Percentiles rank a stretch among this genome's conserved stretches.
Evolutionary conservation across 2,888 invertebrate species (phyloP).

Genomic region (Zygaena filipendulae): DNA sequence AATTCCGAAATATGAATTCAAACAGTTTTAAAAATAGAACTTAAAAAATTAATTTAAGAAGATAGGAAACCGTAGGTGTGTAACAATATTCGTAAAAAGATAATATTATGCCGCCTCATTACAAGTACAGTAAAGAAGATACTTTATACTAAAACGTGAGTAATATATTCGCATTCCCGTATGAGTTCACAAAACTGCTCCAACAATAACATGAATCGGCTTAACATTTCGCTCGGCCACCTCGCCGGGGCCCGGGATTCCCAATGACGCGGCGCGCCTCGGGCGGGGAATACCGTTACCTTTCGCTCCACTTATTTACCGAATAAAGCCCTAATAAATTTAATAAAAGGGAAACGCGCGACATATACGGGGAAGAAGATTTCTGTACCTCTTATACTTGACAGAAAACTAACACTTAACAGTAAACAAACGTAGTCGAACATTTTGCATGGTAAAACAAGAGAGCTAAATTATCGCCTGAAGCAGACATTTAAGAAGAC

Average conservation of each 20-base stretch:
- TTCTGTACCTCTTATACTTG: slow-evolving; percentile 19
- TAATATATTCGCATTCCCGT: no score
- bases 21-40: no score
- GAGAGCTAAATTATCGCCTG: slow-evolving; percentile 22
- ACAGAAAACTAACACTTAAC: slow-evolving; percentile 12
- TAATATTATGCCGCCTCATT: no score
- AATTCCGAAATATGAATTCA: no score
- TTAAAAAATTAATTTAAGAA: no score
- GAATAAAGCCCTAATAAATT: slow-evolving; percentile 53
- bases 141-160: no score
- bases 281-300: slow-evolving; percentile 31
- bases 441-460: slow-evolving; percentile 17
- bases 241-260: slow-evolving; percentile 34
- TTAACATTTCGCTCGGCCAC: slow-evolving; percentile 35
- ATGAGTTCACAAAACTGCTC: slow-evolving; percentile 37
- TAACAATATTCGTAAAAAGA: no score
- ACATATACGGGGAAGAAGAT: slow-evolving; percentile 31
- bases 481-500: no score
- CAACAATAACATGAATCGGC: slow-evolving; percentile 42
- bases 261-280: slow-evolving; percentile 38
- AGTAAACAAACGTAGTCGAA: slow-evolving; percentile 9
- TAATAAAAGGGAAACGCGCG: slow-evolving; percentile 48
- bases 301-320: slow-evolving; percentile 47
- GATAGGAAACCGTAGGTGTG: no score
- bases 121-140: no score